Evolutionary conservation across 2,113 vertebrate genomes (phyloP).

Genomic region (Aldabrachelys gigantea): DNA sequence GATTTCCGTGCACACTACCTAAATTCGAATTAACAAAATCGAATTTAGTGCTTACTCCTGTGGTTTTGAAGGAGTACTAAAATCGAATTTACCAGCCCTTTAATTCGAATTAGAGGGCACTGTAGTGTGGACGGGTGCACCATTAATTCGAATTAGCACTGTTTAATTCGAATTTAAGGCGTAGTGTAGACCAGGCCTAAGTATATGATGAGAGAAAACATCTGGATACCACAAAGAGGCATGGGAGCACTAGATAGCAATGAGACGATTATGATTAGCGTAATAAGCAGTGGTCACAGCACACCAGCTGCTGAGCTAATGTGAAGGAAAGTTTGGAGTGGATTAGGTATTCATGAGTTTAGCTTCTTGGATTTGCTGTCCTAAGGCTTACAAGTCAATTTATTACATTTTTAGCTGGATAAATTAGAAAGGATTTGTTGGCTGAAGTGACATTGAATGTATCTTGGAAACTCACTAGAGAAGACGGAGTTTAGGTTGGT

Average conservation of each 20-base stretch:
- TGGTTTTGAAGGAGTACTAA: too few relatives aligned
- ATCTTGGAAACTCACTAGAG: background rate
- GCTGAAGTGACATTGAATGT: background rate
- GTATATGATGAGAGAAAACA: background rate
- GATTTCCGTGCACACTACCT: too few relatives aligned
- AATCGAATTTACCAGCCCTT: too few relatives aligned
- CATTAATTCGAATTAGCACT: too few relatives aligned
- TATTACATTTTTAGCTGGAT: background rate
- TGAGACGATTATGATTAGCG: background rate
- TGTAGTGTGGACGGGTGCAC: too few relatives aligned
- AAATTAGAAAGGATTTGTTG: constrained; percentile 10
- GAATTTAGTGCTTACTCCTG: too few relatives aligned
- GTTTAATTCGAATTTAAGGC: too few relatives aligned
- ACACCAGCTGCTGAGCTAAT: background rate
- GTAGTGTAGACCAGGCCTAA: too few relatives aligned
- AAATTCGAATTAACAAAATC: too few relatives aligned
- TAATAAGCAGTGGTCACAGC: background rate
- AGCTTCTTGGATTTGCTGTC: background rate
- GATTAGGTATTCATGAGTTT: constrained; percentile 37
- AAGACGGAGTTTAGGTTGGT: background rate
- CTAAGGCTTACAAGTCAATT: constrained; percentile 12
- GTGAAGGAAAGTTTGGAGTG: background rate
- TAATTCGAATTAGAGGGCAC: too few relatives aligned
- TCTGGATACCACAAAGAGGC: constrained; percentile 24
- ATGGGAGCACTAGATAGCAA: background rate